Base-by-base conservation (phyloP, 64 coral and sea anemone species). In the Actinia tenebrosa region DNA sequence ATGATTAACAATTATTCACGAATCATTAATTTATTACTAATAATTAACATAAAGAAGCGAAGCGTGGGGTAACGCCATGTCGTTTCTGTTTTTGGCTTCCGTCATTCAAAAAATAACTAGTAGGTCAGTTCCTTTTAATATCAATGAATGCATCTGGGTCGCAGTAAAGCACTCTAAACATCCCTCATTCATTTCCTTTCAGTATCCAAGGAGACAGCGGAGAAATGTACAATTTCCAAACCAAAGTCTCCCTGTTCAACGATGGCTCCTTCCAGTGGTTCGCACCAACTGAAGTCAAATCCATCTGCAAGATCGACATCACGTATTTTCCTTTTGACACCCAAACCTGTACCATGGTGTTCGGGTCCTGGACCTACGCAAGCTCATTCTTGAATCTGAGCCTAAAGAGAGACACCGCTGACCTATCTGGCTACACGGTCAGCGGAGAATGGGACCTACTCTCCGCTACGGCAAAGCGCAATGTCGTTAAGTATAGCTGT, bases 211-310 rank as follows among this genome's bases (percentile, higher is more conserved):
- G 84, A 23, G 95, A 91, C 56, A 90, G 92, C 18, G 95, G 95
- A 6, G 89, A 98, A 58, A 98, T 98, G 95, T 98, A 98, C 84
- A 98, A 94, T 7, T 98, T 98, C 85, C 80, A 94, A 47, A 98
- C 95, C 18, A 98, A 98, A 71, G 87, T 91, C 16, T 86, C 89
- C 0, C 88, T 98, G 43, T 80, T 92, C 81, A 72, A 86, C 25
- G 90, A 98, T 43, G 95, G 95, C 47, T 86, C 78, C 17, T 86
- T 85, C 26, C 87, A 98, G 53, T 98, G 95, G 95, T 94, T 91
- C 77, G 92, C 95, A 45, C 92, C 95, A 22, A 91, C 95, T 5
- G 92, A 98, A n/a, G 89, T 98, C 52, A 98, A 98, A 88, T 87
- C 92, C 11, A 94, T 98, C 42, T 98, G 95, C 62, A 98, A 94